Evolutionary conservation across 2,113 vertebrate species (phyloP).

Genomic region (Onychostoma macrolepis): DNA sequence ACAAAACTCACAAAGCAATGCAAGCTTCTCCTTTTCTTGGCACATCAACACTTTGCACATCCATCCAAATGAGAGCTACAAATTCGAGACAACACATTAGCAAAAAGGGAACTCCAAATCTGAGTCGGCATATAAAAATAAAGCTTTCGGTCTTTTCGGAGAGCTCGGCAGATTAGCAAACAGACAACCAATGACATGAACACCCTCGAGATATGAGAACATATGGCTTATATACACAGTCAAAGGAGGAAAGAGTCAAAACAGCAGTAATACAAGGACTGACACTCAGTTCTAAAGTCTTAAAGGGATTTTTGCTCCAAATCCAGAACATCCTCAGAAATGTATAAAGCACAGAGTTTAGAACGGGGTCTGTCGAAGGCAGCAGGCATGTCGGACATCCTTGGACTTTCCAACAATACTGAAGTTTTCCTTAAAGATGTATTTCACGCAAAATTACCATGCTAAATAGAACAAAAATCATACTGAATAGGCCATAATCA

Average conservation of each 20-base stretch:
- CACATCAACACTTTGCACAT: conserved; percentile 2
- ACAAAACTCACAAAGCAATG: conserved; percentile 71
- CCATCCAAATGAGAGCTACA: conserved; percentile 35
- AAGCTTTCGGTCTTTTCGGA: conserved; percentile 68
- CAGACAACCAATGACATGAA: conserved; percentile 62
- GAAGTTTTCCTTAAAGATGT: neutral
- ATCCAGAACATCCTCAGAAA: conserved; percentile 14
- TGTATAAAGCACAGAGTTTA: conserved; percentile 13
- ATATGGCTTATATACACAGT: conserved; percentile 76
- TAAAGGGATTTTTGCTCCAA: conserved; percentile 73
- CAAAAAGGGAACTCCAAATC: conserved; percentile 78
- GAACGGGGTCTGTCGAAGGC: neutral
- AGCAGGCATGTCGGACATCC: conserved; percentile 1
- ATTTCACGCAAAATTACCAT: neutral
- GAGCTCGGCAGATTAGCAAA: conserved; percentile 66
- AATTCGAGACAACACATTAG: conserved; percentile 66
- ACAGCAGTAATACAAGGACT: conserved; percentile 48
- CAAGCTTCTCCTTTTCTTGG: conserved; percentile 50
- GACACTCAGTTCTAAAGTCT: conserved; percentile 59
- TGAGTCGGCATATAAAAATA: conserved; percentile 81
- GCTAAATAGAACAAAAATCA: neutral
- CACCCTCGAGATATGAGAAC: conserved; percentile 42
- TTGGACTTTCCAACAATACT: neutral
- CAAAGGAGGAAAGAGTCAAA: conserved; percentile 56
- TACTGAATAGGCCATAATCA: neutral